Evolutionary conservation across 2,797 vertebrate genomes (phyloP), one percentile per base, ranked within the genome.

Genomic region (Erpetoichthys calabaricus): DNA sequence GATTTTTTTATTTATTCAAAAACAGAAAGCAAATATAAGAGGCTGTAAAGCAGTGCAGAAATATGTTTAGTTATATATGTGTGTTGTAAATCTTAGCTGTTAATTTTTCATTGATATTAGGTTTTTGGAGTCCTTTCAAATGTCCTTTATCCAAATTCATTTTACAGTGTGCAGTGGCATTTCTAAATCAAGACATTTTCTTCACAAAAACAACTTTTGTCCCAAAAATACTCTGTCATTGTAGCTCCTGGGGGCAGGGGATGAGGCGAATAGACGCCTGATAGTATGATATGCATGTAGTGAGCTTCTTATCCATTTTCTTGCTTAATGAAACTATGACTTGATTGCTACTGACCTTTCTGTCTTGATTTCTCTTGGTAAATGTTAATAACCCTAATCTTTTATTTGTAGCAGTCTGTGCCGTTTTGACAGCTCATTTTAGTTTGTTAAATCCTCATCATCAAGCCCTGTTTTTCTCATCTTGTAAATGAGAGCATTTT

Each of bases 271-370:
- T 54, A 41, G 9, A 8, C 42, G 41, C 5, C 41, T 8, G 42
- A 4, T 42, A 43, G 3, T 5, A 54, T 42, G 7, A 7, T 49
- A 49, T n/a, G n/a, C 3, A 7, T 49, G 47, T n/a, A 7, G 47
- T 49, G 47, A 3, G 7, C n/a, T 6, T 4, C 3, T 42, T 54
- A 42, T 54, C 9, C 53, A 42, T 7, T 54, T 42, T 5, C 53
- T 54, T 54, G 42, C 53, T 54, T 54, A 54, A 54, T 7, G 3
- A 41, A 44, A 54, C n/a, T 43, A 54, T 8, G 41, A 25, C 53
- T 54, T 54, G 10, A 54, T 42, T 6, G 53, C 5, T 5, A 41
- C 53, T 54, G 53, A 54, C 10, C 53, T 54, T 42, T 54, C 53
- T 54, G 8, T 41, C 6, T 54, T 44, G 4, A 7, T 42, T 54